Base-by-base conservation (phyloP, 2,888 invertebrate genomes). In the Watsonalla cultraria region DNA sequence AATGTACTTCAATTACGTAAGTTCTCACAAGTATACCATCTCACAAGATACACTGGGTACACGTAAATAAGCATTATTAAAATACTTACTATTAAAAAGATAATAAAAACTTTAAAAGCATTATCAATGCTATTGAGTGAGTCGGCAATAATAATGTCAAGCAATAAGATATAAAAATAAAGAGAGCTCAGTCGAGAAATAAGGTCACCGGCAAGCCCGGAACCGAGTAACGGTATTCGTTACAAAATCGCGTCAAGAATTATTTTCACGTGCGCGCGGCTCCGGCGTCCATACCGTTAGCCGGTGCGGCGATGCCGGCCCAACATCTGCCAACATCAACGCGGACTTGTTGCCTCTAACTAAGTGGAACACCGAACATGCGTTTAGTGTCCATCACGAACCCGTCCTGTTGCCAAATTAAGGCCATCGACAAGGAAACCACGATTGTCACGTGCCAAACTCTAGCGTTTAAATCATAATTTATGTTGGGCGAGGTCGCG, bases 231-330 rank as follows among this genome's bases (percentile, higher is more conserved):
- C 90, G 88, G 90, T 87, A 76, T 86, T 80, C 75, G 82, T 90
- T 90, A 89, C 90, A 88, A 90, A 90, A 90, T 88, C 85, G 83
- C 90, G 84, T 84, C 88, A 87, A 90, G 90, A 89, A 90, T 89
- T 89, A 90, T 89, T 82, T 89, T 89, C 89, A 89, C 88, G 90
- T 88, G 87, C 88, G 78, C 81, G 72, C 78, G 75, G 74, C 75
- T 76, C 70, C 74, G 64, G 65, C 66, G 64, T 64, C 60, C 74
- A 65, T 72, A 85, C 88, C 89, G 89, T 88, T 88, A 88, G 71
- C 74, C 74, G 65, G 74, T 74, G 42, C 42, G 75, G 75, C 76
- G 73, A 65, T 72, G 78, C 66, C 75, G 70, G 68, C 67, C 68
- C 76, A 73, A 65, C 76, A 62, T 65, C 74, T 63, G 72, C 76